phyloP scores from a whole-genome alignment of 2,888 invertebrate species.

The Ornithoptera alexandrae region DNA sequence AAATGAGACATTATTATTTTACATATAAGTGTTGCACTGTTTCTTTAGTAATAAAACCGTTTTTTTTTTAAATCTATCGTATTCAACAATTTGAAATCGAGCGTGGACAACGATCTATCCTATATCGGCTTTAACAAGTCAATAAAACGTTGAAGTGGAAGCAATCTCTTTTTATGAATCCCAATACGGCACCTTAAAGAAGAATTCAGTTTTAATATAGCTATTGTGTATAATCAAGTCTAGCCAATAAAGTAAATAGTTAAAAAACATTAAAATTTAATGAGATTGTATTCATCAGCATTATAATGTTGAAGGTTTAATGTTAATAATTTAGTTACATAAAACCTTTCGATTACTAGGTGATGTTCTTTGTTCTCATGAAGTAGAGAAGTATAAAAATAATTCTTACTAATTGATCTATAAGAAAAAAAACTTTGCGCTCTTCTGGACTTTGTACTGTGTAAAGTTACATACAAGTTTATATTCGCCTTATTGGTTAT shows the following conservation, averaged over 20 bases:
- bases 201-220: constrained; percentile 57
- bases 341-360: too few species aligned
- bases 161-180: constrained; percentile 78
- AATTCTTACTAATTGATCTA: too few species aligned
- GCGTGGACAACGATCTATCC: constrained; percentile 75
- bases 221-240: constrained; percentile 18
- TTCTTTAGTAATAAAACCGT: too few species aligned
- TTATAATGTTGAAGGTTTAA: neutral
- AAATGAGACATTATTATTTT: too few species aligned
- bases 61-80: neutral
- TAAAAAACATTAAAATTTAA: neutral
- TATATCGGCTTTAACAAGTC: constrained; percentile 80
- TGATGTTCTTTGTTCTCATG: too few species aligned
- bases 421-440: too few species aligned
- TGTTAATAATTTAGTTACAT: neutral
- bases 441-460: too few species aligned
- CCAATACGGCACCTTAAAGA: constrained; percentile 66
- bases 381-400: too few species aligned
- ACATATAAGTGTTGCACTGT: too few species aligned
- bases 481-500: too few species aligned
- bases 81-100: neutral
- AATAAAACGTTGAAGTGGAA: constrained; percentile 76
- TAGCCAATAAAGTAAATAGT: neutral
- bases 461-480: too few species aligned
- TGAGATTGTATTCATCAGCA: neutral